Evolutionary conservation across 2,113 vertebrate genomes (phyloP).

Genomic region (Meleagris gallopavo): DNA sequence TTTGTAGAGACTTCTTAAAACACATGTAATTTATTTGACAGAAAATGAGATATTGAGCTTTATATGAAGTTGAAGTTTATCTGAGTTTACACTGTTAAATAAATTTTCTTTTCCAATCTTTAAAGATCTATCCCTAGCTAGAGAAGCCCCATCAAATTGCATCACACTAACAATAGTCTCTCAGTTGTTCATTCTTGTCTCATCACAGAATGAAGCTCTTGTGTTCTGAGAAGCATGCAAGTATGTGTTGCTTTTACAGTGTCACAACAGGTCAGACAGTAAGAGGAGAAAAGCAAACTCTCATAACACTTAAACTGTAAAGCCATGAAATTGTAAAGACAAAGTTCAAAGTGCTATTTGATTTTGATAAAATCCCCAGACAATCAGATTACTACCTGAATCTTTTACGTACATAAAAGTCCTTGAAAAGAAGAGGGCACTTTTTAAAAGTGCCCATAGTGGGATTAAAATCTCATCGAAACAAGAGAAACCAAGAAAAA

Average conservation of each 20-base stretch:
- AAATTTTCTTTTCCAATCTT: not conserved
- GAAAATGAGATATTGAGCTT: not conserved
- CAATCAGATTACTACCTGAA: not conserved
- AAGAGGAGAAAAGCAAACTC: not conserved
- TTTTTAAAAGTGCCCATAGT: not conserved
- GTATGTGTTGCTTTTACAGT: not conserved
- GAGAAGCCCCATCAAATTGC: not conserved
- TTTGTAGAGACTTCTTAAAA: slow-evolving; percentile 13
- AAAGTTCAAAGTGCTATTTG: not conserved
- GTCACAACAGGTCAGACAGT: not conserved
- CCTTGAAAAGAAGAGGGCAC: not conserved
- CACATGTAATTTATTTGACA: not conserved
- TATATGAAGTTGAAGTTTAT: not conserved
- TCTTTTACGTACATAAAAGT: not conserved
- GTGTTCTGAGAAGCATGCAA: not conserved
- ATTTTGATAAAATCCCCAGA: not conserved
- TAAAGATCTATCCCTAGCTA: not conserved
- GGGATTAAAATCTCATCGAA: not conserved
- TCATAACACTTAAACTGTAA: not conserved
- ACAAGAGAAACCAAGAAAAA: not conserved
- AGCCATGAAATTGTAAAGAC: not conserved
- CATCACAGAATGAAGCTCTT: not conserved
- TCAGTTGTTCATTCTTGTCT: not conserved
- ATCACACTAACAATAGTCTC: not conserved
- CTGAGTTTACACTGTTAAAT: not conserved